A percentile compares a stretch with the other conserved stretches of the same genome.
phyloP scores from a whole-genome alignment of 2,113 vertebrate species.

The Sturnus vulgaris region DNA sequence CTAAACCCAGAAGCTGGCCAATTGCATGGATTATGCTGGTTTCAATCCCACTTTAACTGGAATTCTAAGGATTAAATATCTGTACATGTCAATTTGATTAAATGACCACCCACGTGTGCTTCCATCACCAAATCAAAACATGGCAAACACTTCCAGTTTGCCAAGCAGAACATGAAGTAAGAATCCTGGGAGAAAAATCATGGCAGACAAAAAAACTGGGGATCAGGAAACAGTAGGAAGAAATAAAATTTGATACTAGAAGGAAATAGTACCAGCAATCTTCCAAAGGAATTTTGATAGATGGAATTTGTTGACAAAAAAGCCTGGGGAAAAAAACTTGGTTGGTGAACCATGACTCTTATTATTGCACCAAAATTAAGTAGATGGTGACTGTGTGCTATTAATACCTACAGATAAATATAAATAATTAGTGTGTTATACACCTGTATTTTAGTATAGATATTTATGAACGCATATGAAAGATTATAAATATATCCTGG shows the following conservation, averaged over 20 bases:
- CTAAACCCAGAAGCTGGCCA: background rate
- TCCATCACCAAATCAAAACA: background rate
- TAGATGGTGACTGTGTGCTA: background rate
- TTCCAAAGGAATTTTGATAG: background rate
- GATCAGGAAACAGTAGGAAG: background rate
- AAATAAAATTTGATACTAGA: background rate
- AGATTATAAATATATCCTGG: background rate
- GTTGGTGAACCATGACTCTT: background rate
- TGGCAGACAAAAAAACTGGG: rapidly evolving
- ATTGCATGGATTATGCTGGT: background rate
- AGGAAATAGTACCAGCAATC: background rate
- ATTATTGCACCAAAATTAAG: constrained; percentile 7
- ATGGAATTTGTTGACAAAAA: background rate
- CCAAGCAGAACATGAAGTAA: background rate
- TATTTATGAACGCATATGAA: background rate
- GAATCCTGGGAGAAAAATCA: background rate
- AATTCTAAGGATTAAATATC: background rate
- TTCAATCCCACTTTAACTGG: background rate
- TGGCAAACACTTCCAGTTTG: background rate
- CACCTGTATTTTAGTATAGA: background rate
- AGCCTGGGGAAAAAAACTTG: background rate
- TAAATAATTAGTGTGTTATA: background rate
- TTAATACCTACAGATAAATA: constrained; percentile 26
- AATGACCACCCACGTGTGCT: background rate
- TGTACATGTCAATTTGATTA: background rate